Evolutionary conservation across 2,888 invertebrate species (phyloP).

Genomic region (Drosophila quinaria): DNA sequence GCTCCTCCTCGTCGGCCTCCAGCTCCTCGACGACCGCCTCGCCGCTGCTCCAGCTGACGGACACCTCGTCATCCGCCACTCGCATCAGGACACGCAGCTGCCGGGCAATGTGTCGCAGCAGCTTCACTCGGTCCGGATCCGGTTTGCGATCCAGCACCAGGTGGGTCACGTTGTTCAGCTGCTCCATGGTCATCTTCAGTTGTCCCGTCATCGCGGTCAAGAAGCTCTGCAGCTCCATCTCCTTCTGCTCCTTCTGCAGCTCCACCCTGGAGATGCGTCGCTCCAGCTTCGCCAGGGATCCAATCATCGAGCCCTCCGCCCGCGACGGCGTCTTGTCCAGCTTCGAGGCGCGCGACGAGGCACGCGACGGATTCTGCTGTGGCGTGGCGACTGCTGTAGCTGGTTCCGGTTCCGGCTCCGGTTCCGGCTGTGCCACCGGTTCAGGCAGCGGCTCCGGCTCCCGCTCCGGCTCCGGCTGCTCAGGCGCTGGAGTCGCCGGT

Average conservation of each 20-base stretch:
- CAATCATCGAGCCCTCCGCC: slow-evolving; percentile 36
- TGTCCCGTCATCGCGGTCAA: slow-evolving; percentile 61
- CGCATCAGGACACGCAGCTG: slow-evolving; percentile 62
- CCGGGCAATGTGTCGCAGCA: slow-evolving; percentile 57
- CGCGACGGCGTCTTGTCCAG: slow-evolving; percentile 13
- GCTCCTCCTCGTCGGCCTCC: slow-evolving; percentile 50
- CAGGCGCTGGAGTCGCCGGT: background rate
- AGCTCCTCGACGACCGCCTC: slow-evolving; percentile 46
- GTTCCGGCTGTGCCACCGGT: background rate
- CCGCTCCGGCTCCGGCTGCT: background rate
- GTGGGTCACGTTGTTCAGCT: slow-evolving; percentile 71
- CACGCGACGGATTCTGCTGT: slow-evolving; percentile 7
- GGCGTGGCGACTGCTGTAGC: background rate
- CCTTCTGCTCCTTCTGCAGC: slow-evolving; percentile 59
- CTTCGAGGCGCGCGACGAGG: slow-evolving; percentile 52
- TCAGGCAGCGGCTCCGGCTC: background rate
- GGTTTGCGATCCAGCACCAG: slow-evolving; percentile 68
- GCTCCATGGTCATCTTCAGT: slow-evolving; percentile 74
- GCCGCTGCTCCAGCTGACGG: slow-evolving; percentile 64
- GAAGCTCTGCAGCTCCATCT: slow-evolving; percentile 47
- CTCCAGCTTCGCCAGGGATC: slow-evolving; percentile 51
- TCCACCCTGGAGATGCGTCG: slow-evolving; percentile 65
- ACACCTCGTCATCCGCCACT: slow-evolving; percentile 44
- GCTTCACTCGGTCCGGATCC: slow-evolving; percentile 47
- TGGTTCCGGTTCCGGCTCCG: background rate